Percentiles rank a stretch among this genome's conserved stretches.
Evolutionary conservation across 2,797 vertebrate genomes (phyloP).

Genomic region (Tinamus major): DNA sequence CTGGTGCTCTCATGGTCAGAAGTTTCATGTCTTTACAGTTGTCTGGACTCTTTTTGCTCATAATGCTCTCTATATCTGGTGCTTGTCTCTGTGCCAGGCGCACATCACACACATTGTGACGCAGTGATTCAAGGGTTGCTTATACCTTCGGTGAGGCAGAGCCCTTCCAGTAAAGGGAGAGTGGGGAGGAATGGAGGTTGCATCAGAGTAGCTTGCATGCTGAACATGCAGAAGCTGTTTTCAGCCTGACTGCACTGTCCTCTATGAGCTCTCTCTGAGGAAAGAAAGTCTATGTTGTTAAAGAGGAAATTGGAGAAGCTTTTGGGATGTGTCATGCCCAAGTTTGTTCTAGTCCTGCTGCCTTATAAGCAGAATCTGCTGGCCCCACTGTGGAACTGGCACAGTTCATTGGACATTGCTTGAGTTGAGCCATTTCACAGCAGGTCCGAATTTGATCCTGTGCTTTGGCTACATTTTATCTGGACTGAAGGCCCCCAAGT

Average conservation of each 20-base stretch:
- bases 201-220: not conserved
- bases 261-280: not conserved
- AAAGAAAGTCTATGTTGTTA: not conserved
- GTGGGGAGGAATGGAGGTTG: not conserved
- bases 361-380: not conserved
- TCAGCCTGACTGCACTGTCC: not conserved
- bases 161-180: not conserved
- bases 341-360: not conserved
- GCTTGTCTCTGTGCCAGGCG: not conserved
- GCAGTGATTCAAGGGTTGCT: not conserved
- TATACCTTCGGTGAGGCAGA: not conserved
- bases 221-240: not conserved
- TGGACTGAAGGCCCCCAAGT: not conserved
- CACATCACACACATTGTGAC: not conserved
- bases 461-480: not conserved
- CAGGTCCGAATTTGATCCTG: not conserved
- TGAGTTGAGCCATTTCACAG: not conserved
- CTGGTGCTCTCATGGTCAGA: not conserved
- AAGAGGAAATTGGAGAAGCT: not conserved
- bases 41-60: not conserved
- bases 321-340: not conserved
- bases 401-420: not conserved
- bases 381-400: not conserved
- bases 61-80: not conserved
- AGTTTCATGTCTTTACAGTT: not conserved